These are phyloP conservation scores for Hippocampus comes DNA, from an alignment of 2,113 vertebrate genomes.

Conservation along the genomic window DNA sequence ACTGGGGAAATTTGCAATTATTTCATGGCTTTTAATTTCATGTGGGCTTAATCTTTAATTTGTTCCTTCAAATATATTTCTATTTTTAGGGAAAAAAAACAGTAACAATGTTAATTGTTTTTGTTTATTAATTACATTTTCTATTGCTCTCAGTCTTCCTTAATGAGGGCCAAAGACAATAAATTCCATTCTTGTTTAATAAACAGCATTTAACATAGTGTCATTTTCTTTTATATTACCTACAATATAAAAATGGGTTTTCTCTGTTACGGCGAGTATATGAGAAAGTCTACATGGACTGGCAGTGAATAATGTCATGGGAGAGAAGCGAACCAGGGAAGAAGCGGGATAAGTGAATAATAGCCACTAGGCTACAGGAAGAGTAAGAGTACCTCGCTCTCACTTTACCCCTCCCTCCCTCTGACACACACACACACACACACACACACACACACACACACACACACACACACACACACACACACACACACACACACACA, in stretches of 20 bases:
- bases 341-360: constrained; percentile 42
- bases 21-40: not conserved
- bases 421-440: constrained; percentile 10
- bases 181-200: not conserved
- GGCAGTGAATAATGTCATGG: constrained; percentile 39
- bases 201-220: not conserved
- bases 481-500: constrained; percentile 13
- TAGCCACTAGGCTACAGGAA: constrained; percentile 38
- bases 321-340: constrained; percentile 18
- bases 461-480: constrained; percentile 16
- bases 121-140: not conserved
- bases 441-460: constrained; percentile 15
- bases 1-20: not conserved
- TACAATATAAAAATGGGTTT: not conserved
- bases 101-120: not conserved
- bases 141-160: not conserved
- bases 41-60: not conserved
- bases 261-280: not conserved
- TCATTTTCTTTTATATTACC: not conserved
- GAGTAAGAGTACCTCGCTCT: constrained; percentile 32
- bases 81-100: no score
- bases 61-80: not conserved
- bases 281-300: not conserved
- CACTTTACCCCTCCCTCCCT: constrained; percentile 11
- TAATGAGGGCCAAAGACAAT: not conserved